Base-by-base conservation (phyloP, 2,797 vertebrate genomes). In the Peromyscus eremicus region DNA sequence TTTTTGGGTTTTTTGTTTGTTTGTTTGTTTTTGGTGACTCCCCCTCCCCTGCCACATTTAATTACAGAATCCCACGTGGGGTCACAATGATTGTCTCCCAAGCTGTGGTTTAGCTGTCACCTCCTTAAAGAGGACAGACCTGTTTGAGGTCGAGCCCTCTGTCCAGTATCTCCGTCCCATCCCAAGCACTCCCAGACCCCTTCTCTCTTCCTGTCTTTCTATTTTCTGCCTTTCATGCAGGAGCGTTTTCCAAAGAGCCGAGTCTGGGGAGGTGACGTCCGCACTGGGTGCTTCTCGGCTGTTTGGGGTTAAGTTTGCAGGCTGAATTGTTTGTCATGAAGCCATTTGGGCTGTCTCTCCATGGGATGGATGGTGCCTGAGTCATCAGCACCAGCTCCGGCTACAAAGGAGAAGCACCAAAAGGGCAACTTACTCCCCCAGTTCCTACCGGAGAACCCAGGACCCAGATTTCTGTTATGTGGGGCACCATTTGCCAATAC, bases 261-360 rank as follows among this genome's bases (percentile, higher is more conserved):
- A 86, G 16, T 60, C 25, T 0, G 8, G 34, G 29, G 32, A 87
- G 68, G 23, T 3, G 14, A 32, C 25, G 49, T 40, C 66, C 23
- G n/a, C 49, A 4, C 14, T 21, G 12, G 25, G 55, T 37, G 66
- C 29, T 46, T 6, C 29, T 70, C 49, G n/a, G 43, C 75, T 29
- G 9, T 60, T 94, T 9, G 0, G 16, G 82, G 52, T 8, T 43
- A 23, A 37, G 40, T 37, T 60, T 34, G 55, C 62, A 60, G 91
- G 68, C 62, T 83, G 32, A 32, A 43, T 17, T 32, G 62, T 34
- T 17, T 0, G 0, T 34, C 12, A 1, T 8, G 14, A 92, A 85
- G 12, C 40, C 6, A 11, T 8, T 0, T 0, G 3, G 49, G 34
- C 40, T 9, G 29, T 4, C 19, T 46, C 66, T 82, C 27, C 0